phyloP scores from a whole-genome alignment of 2,113 vertebrate species.

The Gallinago media region DNA sequence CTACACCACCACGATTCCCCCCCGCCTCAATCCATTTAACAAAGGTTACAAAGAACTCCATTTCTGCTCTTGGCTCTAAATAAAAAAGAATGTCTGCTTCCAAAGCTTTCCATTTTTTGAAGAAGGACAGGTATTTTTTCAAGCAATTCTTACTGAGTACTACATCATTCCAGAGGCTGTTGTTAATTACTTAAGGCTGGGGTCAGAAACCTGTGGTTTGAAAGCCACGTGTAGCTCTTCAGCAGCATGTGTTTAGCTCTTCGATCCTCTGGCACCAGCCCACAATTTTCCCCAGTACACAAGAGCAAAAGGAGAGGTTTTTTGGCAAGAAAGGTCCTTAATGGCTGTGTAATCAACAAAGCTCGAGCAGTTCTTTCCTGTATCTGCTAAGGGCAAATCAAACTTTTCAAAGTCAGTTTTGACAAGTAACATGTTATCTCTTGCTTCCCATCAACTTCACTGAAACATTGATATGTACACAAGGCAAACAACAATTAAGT shows the following conservation, averaged over 20 bases:
- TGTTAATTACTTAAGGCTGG: slow-evolving; percentile 57
- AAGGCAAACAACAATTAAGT: not conserved
- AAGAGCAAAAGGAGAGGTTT: not conserved
- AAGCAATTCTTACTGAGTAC: not conserved
- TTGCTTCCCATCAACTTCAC: not conserved
- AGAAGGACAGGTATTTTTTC: slow-evolving; percentile 5
- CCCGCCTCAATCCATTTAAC: not conserved
- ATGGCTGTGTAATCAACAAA: slow-evolving; percentile 47
- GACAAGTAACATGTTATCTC: not conserved
- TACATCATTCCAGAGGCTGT: not conserved
- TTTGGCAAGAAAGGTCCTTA: slow-evolving; percentile 32
- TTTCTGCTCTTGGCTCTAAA: not conserved
- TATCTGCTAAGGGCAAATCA: slow-evolving; percentile 26
- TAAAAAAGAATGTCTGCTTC: not conserved
- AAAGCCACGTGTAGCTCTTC: slow-evolving; percentile 49
- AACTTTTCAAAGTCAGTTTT: slow-evolving; percentile 31
- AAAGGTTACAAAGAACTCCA: not conserved
- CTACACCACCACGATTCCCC: too few relatives aligned
- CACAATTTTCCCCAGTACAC: slow-evolving; percentile 49
- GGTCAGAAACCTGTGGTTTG: slow-evolving; percentile 42
- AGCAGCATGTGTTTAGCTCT: slow-evolving; percentile 49
- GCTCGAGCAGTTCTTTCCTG: slow-evolving; percentile 30
- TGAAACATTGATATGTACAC: not conserved
- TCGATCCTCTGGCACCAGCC: slow-evolving; percentile 51
- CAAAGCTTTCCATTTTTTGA: not conserved